phyloP scores from a whole-genome alignment of 2,797 vertebrate species.

The Phoeniculus purpureus region DNA sequence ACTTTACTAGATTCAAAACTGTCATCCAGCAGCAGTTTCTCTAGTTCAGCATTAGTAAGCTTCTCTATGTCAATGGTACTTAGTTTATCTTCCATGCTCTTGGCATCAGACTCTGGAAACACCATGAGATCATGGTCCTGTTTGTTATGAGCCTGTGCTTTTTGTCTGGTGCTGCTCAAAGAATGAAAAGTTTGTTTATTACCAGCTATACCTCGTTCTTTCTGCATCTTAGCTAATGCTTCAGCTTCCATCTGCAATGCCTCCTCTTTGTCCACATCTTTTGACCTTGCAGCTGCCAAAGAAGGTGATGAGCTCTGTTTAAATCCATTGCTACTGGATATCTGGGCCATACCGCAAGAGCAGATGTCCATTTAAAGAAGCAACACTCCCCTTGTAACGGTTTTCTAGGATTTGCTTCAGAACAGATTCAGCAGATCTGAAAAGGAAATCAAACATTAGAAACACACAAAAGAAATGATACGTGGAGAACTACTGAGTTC shows the following conservation, averaged over 20 bases:
- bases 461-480: not conserved
- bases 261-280: slow-evolving; percentile 95
- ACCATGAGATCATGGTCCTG: slow-evolving; percentile 94
- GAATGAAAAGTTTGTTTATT: slow-evolving; percentile 62
- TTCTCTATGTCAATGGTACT: slow-evolving; percentile 90
- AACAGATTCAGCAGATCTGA: slow-evolving; percentile 76
- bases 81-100: slow-evolving; percentile 82
- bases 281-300: slow-evolving; percentile 75
- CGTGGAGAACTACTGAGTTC: not conserved
- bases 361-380: slow-evolving; percentile 80
- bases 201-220: slow-evolving; percentile 81
- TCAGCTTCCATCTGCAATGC: slow-evolving; percentile 98
- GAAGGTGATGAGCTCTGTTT: slow-evolving; percentile 81
- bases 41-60: slow-evolving; percentile 90
- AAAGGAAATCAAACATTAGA: slow-evolving; percentile 41
- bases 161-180: slow-evolving; percentile 69
- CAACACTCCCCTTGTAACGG: slow-evolving; percentile 19
- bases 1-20: slow-evolving; percentile 86
- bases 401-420: slow-evolving; percentile 5
- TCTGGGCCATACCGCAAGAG: slow-evolving; percentile 91
- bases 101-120: slow-evolving; percentile 90
- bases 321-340: slow-evolving; percentile 91
- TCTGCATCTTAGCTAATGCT: slow-evolving; percentile 92
- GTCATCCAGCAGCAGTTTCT: slow-evolving; percentile 92
- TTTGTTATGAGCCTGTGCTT: slow-evolving; percentile 71